Evolutionary conservation across 1,140 invertebrate genomes (phyloP).

Genomic region (Coboldia fuscipes): DNA sequence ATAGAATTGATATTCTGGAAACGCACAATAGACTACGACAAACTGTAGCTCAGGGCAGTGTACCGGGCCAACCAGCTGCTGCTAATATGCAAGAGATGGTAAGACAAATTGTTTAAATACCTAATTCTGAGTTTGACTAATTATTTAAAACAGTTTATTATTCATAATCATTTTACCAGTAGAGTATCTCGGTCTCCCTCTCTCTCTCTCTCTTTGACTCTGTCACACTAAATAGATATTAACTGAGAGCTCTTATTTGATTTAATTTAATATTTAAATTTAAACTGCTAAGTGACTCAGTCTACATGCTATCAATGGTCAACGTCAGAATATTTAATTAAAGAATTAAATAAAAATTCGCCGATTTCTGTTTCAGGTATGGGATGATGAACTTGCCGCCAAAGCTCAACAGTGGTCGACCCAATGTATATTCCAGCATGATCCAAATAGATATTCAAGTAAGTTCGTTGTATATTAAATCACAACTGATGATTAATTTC

Average conservation of each 20-base stretch:
- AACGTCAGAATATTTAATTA: slow-evolving; percentile 1
- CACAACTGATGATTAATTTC: too few species aligned
- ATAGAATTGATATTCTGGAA: slow-evolving; percentile 51
- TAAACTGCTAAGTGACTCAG: too few species aligned
- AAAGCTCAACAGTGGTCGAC: slow-evolving; percentile 66
- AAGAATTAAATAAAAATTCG: not conserved
- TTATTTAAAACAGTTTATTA: not conserved
- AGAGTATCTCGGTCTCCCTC: too few species aligned
- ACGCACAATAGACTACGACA: slow-evolving; percentile 59
- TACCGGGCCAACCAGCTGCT: slow-evolving; percentile 48
- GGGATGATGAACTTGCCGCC: slow-evolving; percentile 69
- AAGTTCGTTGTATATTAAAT: too few species aligned
- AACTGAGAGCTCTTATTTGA: too few species aligned
- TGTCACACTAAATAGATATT: too few species aligned
- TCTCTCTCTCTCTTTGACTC: too few species aligned
- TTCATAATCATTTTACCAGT: too few species aligned
- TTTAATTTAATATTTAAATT: too few species aligned
- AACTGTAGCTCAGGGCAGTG: slow-evolving; percentile 52
- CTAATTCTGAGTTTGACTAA: not conserved
- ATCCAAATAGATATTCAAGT: slow-evolving; percentile 35
- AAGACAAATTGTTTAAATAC: slow-evolving; percentile 9
- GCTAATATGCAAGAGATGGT: slow-evolving; percentile 70
- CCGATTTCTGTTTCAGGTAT: slow-evolving; percentile 28
- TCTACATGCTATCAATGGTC: too few species aligned
- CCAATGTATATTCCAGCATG: slow-evolving; percentile 53